phyloP scores from a whole-genome alignment of 2,113 vertebrate genomes.

The Pedetes capensis region DNA sequence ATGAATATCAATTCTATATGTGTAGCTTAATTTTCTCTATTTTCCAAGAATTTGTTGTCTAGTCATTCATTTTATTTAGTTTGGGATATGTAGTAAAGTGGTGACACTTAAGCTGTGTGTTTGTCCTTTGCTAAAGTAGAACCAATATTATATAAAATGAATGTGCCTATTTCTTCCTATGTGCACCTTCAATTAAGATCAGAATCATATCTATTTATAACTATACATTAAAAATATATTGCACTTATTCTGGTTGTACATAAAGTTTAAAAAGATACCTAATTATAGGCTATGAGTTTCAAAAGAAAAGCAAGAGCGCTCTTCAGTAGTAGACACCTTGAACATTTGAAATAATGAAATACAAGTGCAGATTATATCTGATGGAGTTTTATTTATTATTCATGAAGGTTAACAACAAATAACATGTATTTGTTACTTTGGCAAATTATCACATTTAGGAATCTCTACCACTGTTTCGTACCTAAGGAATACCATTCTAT shows the following conservation, averaged over 20 bases:
- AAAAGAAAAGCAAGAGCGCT: not conserved
- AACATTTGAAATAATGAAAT: constrained; percentile 27
- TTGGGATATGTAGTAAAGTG: not conserved
- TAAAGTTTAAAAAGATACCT: not conserved
- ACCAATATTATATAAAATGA: not conserved
- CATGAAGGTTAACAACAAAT: not conserved
- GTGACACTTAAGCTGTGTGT: not conserved
- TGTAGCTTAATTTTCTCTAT: not conserved
- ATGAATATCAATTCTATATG: not conserved
- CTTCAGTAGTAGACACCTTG: not conserved
- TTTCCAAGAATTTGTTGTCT: not conserved
- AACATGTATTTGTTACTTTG: not conserved
- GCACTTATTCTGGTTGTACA: not conserved
- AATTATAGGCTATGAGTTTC: not conserved
- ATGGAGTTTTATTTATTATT: not conserved
- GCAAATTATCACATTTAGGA: constrained; percentile 15
- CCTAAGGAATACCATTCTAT: not conserved
- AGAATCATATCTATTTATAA: not conserved
- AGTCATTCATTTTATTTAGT: not conserved
- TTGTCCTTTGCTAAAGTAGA: not conserved
- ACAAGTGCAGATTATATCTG: not conserved
- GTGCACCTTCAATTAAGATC: not conserved
- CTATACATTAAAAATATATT: not conserved
- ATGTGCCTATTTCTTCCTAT: not conserved
- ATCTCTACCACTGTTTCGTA: not conserved